Percentiles rank a stretch among this genome's conserved stretches.
phyloP scores from a whole-genome alignment of 2,888 invertebrate genomes.

The Beris chalybata region DNA sequence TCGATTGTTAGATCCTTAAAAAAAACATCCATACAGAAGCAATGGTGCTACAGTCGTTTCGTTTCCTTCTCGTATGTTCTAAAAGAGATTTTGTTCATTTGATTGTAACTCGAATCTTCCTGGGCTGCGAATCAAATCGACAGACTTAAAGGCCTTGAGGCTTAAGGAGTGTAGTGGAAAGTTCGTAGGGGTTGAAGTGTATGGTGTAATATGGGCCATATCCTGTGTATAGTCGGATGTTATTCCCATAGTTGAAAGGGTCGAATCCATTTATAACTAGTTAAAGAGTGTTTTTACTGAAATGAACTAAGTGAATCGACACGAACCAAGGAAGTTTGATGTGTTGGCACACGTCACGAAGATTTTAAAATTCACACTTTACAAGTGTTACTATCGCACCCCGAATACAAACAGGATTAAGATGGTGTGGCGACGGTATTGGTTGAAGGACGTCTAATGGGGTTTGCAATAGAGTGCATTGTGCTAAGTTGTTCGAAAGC shows the following conservation, averaged over 20 bases:
- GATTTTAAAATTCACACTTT: constrained; percentile 35
- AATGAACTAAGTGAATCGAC: constrained; percentile 26
- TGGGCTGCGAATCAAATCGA: background rate
- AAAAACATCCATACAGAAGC: background rate
- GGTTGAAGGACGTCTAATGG: constrained; percentile 12
- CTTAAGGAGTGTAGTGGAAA: too few relatives aligned
- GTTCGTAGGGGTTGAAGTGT: too few relatives aligned
- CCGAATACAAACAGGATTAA: constrained; percentile 29
- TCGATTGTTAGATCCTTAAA: background rate
- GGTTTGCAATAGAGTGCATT: constrained; percentile 14
- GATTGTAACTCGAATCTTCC: background rate
- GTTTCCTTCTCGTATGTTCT: background rate
- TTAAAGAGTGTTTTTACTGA: constrained; percentile 2
- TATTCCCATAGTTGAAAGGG: constrained; percentile 20
- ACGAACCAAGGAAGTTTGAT: constrained; percentile 29
- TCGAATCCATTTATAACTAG: constrained; percentile 23
- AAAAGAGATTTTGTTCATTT: constrained; percentile 3
- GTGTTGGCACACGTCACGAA: constrained; percentile 34
- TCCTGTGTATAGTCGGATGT: constrained; percentile 4
- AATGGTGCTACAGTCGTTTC: constrained; percentile 3
- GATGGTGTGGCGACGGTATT: background rate
- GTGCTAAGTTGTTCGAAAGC: background rate
- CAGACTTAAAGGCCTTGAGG: too few relatives aligned
- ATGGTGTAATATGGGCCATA: too few relatives aligned
- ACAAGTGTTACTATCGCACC: constrained; percentile 32